Evolutionary conservation across 2,888 invertebrate species (phyloP), one percentile per base, ranked within the genome.

Genomic region (Calephelis perditalis): DNA sequence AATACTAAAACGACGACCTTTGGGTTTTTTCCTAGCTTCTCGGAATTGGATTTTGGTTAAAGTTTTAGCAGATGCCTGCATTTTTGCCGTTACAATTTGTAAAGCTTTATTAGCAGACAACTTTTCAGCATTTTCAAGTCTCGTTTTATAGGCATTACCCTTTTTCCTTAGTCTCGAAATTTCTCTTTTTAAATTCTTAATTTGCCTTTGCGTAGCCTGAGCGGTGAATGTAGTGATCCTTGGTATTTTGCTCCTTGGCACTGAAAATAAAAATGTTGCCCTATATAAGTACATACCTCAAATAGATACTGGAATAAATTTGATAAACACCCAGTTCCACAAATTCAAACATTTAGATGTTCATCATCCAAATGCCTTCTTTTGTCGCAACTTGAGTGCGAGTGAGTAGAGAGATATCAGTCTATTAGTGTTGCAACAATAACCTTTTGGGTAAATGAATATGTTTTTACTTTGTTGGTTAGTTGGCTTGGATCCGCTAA

Each of bases 51-150:
- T 45, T 5, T 45, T 45, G 5, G 45, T 45, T n/a, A 45, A 11
- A 45, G n/a, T 45, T 11, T 45, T 45, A 11, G 45, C 45, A 6
- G 45, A n/a, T 9, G 9, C n/a, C 10, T 45, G 10, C 45, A 45
- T 45, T 9, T 9, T 45, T 11, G 11, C 45, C 9, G n/a, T n/a
- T 5, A 45, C 11, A 10, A 45, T 45, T 45, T 45, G 45, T n/a
- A 45, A 45, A 5, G 45, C 45, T 45, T 45, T 45, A 5, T 45
- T 10, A 45, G 10, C n/a, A 1, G 11, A 45, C 10, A 45, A n/a
- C 45, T 45, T 45, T 9, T 45, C 45, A 45, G 45, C 45, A 45
- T 45, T 45, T 45, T 45, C 45, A 45, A 45, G 10, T 45, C n/a
- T 10, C 11, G 45, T 45, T 45, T n/a, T 45, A 45, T 45, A 45